Conservation (phyloP, 2,888 invertebrate species). For the Agapetus fuscipes region DNA sequence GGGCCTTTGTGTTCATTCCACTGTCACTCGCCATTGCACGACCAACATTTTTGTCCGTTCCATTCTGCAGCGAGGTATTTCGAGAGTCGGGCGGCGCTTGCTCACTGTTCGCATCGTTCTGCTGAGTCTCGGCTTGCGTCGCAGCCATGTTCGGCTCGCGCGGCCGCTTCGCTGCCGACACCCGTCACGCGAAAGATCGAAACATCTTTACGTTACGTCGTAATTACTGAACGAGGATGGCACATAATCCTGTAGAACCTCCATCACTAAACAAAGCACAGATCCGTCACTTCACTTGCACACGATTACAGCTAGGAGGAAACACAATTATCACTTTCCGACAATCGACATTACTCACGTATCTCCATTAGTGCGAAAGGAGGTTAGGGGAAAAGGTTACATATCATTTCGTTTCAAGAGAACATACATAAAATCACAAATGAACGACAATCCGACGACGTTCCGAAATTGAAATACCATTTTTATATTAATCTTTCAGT, state of each 20-base stretch:
- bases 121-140: conserved; percentile 76
- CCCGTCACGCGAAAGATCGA: conserved; percentile 50
- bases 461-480: conserved; percentile 22
- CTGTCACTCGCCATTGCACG: conserved; percentile 52
- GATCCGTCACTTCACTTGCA: conserved; percentile 46
- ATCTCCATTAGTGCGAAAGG: conserved; percentile 67
- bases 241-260: conserved; percentile 25
- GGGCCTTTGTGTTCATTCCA: conserved; percentile 56
- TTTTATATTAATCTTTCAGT: conserved; percentile 42
- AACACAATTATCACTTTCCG: conserved; percentile 55
- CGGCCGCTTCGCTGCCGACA: conserved; percentile 44
- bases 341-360: conserved; percentile 60
- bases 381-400: conserved; percentile 67
- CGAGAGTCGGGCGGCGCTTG: conserved; percentile 58
- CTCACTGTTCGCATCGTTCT: conserved; percentile 63
- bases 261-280: conserved; percentile 32
- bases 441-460: conserved; percentile 7
- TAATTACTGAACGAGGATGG: conserved; percentile 48
- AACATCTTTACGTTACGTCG: conserved; percentile 40
- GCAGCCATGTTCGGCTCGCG: conserved; percentile 67
- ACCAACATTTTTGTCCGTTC: conserved; percentile 63
- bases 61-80: conserved; percentile 63
- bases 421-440: conserved; percentile 25
- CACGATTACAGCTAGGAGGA: conserved; percentile 31
- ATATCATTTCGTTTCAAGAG: conserved; percentile 47